Conservation (phyloP, 2,113 vertebrate species). For the Spea multiplicata region DNA sequence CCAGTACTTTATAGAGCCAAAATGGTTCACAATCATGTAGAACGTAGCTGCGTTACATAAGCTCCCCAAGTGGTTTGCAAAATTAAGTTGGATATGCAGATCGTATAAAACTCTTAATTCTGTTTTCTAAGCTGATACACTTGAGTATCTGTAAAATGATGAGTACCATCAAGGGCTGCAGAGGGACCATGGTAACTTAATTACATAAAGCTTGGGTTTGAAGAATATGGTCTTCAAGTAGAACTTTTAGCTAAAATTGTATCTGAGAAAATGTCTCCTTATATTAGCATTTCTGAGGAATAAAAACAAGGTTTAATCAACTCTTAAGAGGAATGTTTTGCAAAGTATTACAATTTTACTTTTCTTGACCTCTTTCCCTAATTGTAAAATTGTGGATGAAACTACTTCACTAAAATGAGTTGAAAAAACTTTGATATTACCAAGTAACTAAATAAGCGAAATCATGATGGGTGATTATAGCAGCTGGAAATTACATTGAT, state of each 20-base stretch:
- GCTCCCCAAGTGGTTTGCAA: too few relatives aligned
- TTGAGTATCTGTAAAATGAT: background rate
- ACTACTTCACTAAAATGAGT: background rate
- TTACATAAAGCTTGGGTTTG: background rate
- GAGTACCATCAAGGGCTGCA: background rate
- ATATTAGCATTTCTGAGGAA: background rate
- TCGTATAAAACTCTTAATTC: background rate
- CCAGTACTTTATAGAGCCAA: too few relatives aligned
- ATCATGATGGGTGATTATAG: too few relatives aligned
- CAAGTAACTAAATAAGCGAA: background rate
- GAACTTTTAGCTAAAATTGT: background rate
- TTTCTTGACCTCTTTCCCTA: background rate
- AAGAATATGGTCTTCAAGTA: slow-evolving; percentile 7
- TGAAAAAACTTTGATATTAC: background rate
- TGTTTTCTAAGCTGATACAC: slow-evolving; percentile 1
- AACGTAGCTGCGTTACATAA: too few relatives aligned
- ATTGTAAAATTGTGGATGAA: background rate
- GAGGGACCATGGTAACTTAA: slow-evolving; percentile 1
- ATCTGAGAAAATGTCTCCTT: background rate
- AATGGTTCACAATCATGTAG: too few relatives aligned
- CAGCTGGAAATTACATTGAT: too few relatives aligned
- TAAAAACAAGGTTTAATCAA: background rate
- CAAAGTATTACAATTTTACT: background rate
- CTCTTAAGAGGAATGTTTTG: background rate
- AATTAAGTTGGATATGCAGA: background rate